Conservation (phyloP, 2,797 vertebrate species). For the Somateria mollissima region DNA sequence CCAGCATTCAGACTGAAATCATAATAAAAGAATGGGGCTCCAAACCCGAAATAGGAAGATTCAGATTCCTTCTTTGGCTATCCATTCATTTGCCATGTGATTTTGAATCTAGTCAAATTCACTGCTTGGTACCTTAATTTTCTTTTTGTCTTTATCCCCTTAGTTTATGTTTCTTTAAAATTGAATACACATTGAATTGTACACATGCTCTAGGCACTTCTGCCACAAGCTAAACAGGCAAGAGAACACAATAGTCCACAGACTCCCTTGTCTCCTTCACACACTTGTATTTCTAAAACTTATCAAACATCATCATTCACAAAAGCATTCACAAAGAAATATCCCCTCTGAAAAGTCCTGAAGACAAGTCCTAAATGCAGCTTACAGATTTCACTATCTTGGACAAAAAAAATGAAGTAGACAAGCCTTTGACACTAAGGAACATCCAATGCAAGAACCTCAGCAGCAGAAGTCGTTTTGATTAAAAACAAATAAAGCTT, state of each 20-base stretch:
- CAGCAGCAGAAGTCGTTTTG: background rate
- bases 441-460: background rate
- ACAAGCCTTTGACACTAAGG: background rate
- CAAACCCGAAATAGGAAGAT: background rate
- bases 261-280: background rate
- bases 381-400: background rate
- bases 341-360: background rate
- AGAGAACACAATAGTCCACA: background rate
- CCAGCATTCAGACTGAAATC: background rate
- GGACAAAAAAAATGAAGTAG: background rate
- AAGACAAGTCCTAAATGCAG: background rate
- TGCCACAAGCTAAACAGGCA: background rate
- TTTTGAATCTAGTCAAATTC: background rate
- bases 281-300: background rate
- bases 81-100: background rate
- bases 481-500: background rate
- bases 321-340: background rate
- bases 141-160: background rate
- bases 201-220: background rate
- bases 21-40: background rate
- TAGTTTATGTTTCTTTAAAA: background rate
- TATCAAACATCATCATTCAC: background rate
- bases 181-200: background rate
- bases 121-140: background rate
- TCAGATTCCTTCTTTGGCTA: background rate